Conservation (phyloP, 2,797 vertebrate genomes). For the Alfaro cultratus region DNA sequence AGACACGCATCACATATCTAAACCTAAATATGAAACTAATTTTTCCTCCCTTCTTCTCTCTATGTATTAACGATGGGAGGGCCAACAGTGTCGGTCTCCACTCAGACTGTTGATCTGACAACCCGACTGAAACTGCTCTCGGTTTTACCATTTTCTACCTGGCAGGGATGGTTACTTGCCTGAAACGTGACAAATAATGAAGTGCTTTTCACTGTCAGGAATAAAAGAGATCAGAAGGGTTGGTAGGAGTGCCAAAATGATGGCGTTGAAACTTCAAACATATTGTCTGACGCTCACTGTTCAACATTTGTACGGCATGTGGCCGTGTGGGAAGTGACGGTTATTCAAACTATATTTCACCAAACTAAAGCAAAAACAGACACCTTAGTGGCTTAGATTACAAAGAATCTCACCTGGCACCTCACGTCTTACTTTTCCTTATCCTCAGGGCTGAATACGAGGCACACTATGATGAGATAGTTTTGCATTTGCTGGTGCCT, state of each 20-base stretch:
- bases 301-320: conserved; percentile 49
- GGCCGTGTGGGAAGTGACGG: conserved; percentile 42
- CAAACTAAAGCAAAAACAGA: conserved; percentile 62
- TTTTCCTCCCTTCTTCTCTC: conserved; percentile 7
- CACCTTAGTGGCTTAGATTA: conserved; percentile 40
- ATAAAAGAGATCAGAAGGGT: conserved; percentile 22
- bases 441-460: conserved; percentile 44
- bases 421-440: conserved; percentile 46
- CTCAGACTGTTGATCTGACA: conserved; percentile 39
- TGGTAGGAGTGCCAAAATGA: conserved; percentile 68
- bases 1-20: conserved; percentile 14
- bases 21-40: conserved; percentile 16
- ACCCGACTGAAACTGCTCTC: conserved; percentile 31
- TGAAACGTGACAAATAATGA: conserved; percentile 70
- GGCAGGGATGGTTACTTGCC: conserved; percentile 65
- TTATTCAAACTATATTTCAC: conserved; percentile 37
- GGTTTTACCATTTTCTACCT: conserved; percentile 50
- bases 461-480: conserved; percentile 38
- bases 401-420: conserved; percentile 42
- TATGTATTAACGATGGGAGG: conserved; percentile 35
- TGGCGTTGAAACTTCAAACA: conserved; percentile 68
- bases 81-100: conserved; percentile 32
- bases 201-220: conserved; percentile 58
- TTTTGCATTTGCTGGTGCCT: conserved; percentile 40
- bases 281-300: conserved; percentile 58